These are phyloP conservation scores for Diadema setosum DNA, from an alignment of 35 echinoderm and acorn worm species.

Conservation along the genomic window DNA sequence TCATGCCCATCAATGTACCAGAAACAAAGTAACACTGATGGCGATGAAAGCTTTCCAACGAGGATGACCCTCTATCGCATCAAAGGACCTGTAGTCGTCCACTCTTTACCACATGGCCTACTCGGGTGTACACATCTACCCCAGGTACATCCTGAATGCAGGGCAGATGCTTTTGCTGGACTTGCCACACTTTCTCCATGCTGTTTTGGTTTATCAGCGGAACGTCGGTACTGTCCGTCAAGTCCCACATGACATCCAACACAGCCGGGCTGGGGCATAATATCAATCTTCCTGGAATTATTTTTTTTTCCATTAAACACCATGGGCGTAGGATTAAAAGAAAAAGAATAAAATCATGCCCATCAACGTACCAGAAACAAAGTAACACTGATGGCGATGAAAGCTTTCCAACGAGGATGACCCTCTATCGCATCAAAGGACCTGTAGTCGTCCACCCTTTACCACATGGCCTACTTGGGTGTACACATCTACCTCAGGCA, in stretches of 20 bases:
- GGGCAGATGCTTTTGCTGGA: conserved; percentile 25
- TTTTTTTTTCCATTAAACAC: not conserved
- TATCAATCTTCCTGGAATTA: not conserved
- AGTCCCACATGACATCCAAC: conserved; percentile 18
- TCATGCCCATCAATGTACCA: conserved; percentile 11
- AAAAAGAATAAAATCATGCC: not conserved
- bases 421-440: conserved; percentile 14
- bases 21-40: conserved; percentile 42
- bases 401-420: conserved; percentile 54
- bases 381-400: conserved; percentile 35
- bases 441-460: conserved; percentile 29
- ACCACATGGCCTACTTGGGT: conserved; percentile 8
- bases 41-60: conserved; percentile 43
- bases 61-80: conserved; percentile 47
- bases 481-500: conserved; percentile 18
- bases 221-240: conserved; percentile 21
- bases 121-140: conserved; percentile 3
- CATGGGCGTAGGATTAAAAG: not conserved
- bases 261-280: not conserved
- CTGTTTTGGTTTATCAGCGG: not conserved
- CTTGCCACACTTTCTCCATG: conserved; percentile 14
- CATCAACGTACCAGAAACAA: conserved; percentile 46
- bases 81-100: not conserved
- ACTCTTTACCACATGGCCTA: conserved; percentile 1
- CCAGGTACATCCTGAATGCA: conserved; percentile 38